Base-by-base conservation (phyloP, 1,140 invertebrate species). In the Drosophila ambigua region DNA sequence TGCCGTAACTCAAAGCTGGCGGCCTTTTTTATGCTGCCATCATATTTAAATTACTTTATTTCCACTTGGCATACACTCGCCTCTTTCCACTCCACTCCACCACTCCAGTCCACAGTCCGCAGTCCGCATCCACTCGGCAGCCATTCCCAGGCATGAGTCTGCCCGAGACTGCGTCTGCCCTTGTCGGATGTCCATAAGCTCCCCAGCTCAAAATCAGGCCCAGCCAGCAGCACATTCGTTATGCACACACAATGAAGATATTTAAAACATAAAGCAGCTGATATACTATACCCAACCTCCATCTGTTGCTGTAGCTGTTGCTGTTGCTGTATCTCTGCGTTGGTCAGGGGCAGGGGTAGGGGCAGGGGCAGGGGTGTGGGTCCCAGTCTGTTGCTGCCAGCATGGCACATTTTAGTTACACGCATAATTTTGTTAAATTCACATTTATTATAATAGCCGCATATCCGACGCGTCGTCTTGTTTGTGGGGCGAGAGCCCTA, bases 41-140 rank as follows among this genome's bases (percentile, higher is more conserved):
- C 78, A 69, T 88, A 88, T 87, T 77, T 72, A 87, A 87, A 87
- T 87, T 87, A 79, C 76, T 83, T 83, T 83, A 79, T 87, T 77
- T 87, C 76, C 72, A 79, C 72, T 88, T 64, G 68, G 55, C 66
- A 58, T 44, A 24, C 28, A 26, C 72, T 15, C 45, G 5, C 63
- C 23, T 26, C 23, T 5, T 45, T 39, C 50, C 35, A 52, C 48
- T 60, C 20, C 60, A 58, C 58, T 62, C 66, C 13, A 8, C 28
- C 20, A 20, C 20, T 35, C 58, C 44, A 50, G n/a, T 35, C 31
- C 31, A 35, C 31, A 28, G 26, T 35, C 31, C 8, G 28, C 31
- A 35, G 9, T 35, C 35, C 35, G 1, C 35, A 35, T 9, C 31
- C 31, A 35, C 9, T 35, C 31, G 6, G 3, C 31, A 35, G 31